phyloP scores from a whole-genome alignment of 2,113 vertebrate genomes.

The Hypomesus transpacificus region DNA sequence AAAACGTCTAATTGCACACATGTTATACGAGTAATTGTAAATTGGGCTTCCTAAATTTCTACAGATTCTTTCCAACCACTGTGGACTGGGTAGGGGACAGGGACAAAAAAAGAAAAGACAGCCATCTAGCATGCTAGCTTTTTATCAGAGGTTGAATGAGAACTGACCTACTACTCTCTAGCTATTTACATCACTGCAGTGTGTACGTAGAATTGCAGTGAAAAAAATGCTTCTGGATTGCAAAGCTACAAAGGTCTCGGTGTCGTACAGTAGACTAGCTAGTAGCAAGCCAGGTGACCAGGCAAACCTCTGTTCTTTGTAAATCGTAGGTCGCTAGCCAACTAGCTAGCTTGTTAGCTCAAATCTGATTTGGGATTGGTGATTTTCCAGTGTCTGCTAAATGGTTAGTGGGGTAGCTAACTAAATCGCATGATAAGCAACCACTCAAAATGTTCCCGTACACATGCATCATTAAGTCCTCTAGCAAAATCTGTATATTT shows the following conservation, averaged over 20 bases:
- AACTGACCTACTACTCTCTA: not conserved
- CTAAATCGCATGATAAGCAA: too few relatives aligned
- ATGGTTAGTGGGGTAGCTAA: too few relatives aligned
- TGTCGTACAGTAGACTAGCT: not conserved
- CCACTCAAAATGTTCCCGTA: too few relatives aligned
- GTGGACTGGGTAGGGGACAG: constrained; percentile 4
- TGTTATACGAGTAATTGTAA: too few relatives aligned
- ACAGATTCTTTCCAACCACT: not conserved
- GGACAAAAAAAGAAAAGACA: not conserved
- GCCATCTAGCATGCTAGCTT: constrained; percentile 3
- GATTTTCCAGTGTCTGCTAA: not conserved
- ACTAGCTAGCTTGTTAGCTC: not conserved
- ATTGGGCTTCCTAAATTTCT: too few relatives aligned
- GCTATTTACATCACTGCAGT: too few relatives aligned
- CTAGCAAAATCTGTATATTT: too few relatives aligned
- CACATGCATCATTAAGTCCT: too few relatives aligned
- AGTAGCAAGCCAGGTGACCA: constrained; percentile 18
- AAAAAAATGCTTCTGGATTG: too few relatives aligned
- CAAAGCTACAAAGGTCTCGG: not conserved
- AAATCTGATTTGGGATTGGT: not conserved
- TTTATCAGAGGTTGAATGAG: not conserved
- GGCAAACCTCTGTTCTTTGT: constrained; percentile 36
- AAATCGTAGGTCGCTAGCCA: not conserved
- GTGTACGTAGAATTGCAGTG: too few relatives aligned
- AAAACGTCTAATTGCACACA: too few relatives aligned